These are phyloP conservation scores for Orthosia cruda DNA, from an alignment of 2,888 invertebrate genomes.

Conservation along the genomic window DNA sequence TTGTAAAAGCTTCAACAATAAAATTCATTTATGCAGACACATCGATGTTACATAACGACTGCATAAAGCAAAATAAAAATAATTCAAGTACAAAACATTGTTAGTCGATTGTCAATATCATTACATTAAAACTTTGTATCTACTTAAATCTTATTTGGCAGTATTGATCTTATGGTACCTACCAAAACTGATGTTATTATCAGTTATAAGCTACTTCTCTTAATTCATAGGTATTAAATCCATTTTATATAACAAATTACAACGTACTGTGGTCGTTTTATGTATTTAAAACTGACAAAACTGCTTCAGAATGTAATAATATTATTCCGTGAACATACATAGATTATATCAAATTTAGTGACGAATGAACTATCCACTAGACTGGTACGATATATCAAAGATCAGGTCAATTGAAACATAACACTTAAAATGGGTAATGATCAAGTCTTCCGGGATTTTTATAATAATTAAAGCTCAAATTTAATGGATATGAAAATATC, in stretches of 20 bases:
- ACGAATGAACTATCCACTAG: constrained; percentile 78
- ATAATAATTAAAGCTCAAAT: constrained; percentile 91
- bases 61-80: constrained; percentile 77
- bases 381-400: constrained; percentile 73
- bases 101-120: constrained; percentile 81
- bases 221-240: constrained; percentile 83
- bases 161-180: constrained; percentile 87
- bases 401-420: constrained; percentile 69
- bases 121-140: constrained; percentile 88
- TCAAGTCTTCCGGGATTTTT: constrained; percentile 86
- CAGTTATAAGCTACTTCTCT: constrained; percentile 84
- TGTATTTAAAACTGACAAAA: constrained; percentile 75
- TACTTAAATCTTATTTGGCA: constrained; percentile 89
- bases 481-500: constrained; percentile 84
- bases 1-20: constrained; percentile 68
- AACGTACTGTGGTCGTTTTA: constrained; percentile 82
- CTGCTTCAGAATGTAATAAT: constrained; percentile 76
- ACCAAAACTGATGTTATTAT: constrained; percentile 83
- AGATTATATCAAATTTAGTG: constrained; percentile 79
- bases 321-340: constrained; percentile 78
- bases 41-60: constrained; percentile 68
- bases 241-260: constrained; percentile 86
- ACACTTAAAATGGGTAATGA: constrained; percentile 76
- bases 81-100: constrained; percentile 87
- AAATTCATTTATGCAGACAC: constrained; percentile 71